Percentiles rank a stretch among this genome's conserved stretches.
Conservation (phyloP, 2,888 invertebrate species). For the Epinotia ramella region DNA sequence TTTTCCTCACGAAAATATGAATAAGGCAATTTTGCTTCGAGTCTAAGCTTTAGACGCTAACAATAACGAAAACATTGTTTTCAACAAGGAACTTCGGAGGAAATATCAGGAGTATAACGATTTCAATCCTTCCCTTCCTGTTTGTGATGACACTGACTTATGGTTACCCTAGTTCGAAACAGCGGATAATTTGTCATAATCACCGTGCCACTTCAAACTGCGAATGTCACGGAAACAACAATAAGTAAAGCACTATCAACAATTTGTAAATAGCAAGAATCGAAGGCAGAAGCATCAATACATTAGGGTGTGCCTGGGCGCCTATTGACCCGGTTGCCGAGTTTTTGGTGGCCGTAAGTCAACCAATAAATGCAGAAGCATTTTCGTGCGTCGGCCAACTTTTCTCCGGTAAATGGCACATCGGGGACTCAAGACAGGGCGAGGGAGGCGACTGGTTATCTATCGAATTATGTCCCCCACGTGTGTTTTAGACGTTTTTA, state of each 20-base stretch:
- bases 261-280: slow-evolving; percentile 39
- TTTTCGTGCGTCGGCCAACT: slow-evolving; percentile 48
- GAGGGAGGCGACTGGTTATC: slow-evolving; percentile 42
- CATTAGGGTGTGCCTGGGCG: slow-evolving; percentile 60
- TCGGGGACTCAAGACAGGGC: slow-evolving; percentile 28
- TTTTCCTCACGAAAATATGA: too few species aligned
- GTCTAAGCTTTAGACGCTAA: too few species aligned
- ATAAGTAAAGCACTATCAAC: slow-evolving; percentile 32
- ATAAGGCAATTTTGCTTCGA: too few species aligned
- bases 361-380: slow-evolving; percentile 58
- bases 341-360: slow-evolving; percentile 60
- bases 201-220: slow-evolving; percentile 5
- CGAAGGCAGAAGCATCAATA: slow-evolving; percentile 49
- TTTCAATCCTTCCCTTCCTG: not conserved
- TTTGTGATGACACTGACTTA: not conserved
- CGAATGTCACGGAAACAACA: slow-evolving; percentile 15
- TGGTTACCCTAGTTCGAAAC: not conserved
- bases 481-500: slow-evolving; percentile 42
- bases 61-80: not conserved
- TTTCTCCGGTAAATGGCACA: slow-evolving; percentile 41
- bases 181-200: not conserved
- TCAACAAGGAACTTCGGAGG: not conserved
- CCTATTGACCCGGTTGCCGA: slow-evolving; percentile 62
- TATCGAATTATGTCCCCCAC: slow-evolving; percentile 44
- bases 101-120: not conserved